A percentile compares a stretch with the other conserved stretches of the same genome.
These are phyloP conservation scores for Ailuropoda melanoleuca DNA, from an alignment of 2,113 vertebrate genomes.

Conservation along the genomic window DNA sequence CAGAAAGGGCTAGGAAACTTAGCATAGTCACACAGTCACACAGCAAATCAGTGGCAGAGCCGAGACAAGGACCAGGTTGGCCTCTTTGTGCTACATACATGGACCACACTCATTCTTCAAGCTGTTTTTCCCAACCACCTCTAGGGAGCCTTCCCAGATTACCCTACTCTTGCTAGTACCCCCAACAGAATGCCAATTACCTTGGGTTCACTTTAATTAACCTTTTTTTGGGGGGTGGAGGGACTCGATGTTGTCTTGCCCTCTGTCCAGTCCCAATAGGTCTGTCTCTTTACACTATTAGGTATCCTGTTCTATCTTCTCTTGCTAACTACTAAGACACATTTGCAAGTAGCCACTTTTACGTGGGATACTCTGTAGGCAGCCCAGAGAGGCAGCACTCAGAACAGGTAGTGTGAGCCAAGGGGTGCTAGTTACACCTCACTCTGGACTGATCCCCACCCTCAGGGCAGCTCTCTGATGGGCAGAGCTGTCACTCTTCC, in stretches of 20 bases:
- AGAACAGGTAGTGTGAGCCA: neutral
- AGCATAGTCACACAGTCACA: neutral
- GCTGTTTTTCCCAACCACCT: neutral
- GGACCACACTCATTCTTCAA: neutral
- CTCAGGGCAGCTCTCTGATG: neutral
- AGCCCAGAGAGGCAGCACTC: neutral
- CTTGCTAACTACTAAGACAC: neutral
- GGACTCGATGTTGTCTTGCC: neutral
- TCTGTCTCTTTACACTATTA: neutral
- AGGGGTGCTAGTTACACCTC: neutral
- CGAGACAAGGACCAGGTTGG: neutral
- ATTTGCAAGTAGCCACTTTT: conserved; percentile 15
- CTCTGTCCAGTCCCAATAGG: neutral
- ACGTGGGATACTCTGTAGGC: neutral
- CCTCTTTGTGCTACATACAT: neutral
- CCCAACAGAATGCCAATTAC: neutral
- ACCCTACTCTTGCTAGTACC: neutral
- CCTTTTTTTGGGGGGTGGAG: neutral
- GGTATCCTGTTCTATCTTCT: neutral
- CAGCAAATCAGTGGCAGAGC: neutral
- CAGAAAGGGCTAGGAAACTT: neutral
- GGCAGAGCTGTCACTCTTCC: neutral
- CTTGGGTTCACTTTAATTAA: neutral
- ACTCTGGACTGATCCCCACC: neutral
- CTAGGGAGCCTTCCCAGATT: neutral